phyloP scores from a whole-genome alignment of 2,797 vertebrate species.

The Rhinogobio ventralis region DNA sequence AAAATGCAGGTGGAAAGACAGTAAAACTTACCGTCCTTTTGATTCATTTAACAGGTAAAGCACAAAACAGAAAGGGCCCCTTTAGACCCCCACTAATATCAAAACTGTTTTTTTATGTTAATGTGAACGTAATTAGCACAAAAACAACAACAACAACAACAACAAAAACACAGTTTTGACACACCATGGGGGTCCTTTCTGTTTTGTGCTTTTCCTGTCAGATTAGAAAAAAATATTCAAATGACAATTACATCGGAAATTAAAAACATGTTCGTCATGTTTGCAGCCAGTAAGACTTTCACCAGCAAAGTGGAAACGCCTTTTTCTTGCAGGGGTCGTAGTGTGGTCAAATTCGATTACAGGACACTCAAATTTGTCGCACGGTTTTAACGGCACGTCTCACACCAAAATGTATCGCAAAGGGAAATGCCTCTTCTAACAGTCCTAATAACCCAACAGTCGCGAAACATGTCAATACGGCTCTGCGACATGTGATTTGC shows the following conservation, averaged over 20 bases:
- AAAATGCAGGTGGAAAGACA: background rate
- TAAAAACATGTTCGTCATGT: background rate
- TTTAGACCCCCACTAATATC: background rate
- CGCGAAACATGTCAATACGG: conserved; percentile 40
- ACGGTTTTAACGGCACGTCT: background rate
- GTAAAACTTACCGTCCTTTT: background rate
- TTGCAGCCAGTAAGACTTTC: background rate
- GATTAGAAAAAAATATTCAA: background rate
- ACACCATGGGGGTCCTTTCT: background rate
- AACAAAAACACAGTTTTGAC: background rate
- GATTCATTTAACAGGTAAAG: background rate
- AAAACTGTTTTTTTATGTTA: background rate
- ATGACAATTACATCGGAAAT: background rate
- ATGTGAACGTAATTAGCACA: background rate
- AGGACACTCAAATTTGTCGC: background rate
- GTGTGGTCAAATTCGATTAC: background rate
- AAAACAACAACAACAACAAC: no score
- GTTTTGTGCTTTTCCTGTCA: background rate
- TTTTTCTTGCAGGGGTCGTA: background rate
- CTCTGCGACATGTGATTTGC: conserved; percentile 62
- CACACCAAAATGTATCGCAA: background rate
- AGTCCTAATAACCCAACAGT: background rate
- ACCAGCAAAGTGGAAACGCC: background rate
- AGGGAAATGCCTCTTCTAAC: background rate
- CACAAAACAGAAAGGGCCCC: background rate